These are phyloP conservation scores for Passerina amoena DNA, from an alignment of 2,113 vertebrate species.

Conservation along the genomic window DNA sequence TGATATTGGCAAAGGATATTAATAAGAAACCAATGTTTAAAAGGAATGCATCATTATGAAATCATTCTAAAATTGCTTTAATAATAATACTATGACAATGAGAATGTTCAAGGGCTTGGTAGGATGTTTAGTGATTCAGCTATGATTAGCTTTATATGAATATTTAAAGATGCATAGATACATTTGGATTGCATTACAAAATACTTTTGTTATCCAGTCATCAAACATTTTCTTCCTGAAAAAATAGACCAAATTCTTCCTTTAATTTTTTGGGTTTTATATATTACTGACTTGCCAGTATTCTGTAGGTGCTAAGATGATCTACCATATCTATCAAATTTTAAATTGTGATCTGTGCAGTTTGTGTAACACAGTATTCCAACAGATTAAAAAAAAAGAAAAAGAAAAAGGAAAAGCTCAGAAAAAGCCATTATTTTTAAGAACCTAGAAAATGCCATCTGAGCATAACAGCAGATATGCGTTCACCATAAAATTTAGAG, in stretches of 20 bases:
- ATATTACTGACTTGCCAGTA: neutral
- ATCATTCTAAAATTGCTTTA: neutral
- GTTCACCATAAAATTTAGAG: neutral
- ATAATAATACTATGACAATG: neutral
- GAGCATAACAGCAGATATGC: neutral
- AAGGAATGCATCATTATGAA: neutral
- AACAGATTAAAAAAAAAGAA: neutral
- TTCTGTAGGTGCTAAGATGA: neutral
- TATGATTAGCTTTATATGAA: neutral
- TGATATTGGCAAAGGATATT: neutral
- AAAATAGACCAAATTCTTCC: accelerated
- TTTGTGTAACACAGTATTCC: too few relatives aligned
- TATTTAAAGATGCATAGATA: neutral
- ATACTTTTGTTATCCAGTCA: neutral
- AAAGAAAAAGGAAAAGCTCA: accelerated
- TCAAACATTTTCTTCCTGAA: neutral
- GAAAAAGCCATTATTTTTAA: neutral
- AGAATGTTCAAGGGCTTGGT: neutral
- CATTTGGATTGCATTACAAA: neutral
- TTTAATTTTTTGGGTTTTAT: neutral
- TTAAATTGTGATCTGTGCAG: neutral
- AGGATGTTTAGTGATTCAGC: neutral
- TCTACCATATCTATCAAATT: neutral
- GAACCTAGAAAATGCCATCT: neutral
- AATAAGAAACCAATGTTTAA: neutral